Percentiles rank a stretch among this genome's conserved stretches.
Evolutionary conservation across 2,888 invertebrate species (phyloP).

Genomic region (Cacoxenus indagator): DNA sequence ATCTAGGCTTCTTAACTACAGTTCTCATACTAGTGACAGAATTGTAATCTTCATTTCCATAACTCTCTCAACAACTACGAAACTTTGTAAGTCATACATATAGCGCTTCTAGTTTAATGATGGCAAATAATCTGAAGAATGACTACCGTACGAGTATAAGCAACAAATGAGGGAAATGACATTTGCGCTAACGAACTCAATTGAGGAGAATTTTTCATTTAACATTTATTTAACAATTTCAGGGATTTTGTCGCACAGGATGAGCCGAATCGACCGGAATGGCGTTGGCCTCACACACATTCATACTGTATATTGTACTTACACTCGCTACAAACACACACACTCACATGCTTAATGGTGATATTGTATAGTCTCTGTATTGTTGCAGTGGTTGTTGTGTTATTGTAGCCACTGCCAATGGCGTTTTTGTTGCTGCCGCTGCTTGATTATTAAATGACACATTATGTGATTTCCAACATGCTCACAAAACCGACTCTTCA

Average conservation of each 20-base stretch:
- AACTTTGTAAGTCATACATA: neutral
- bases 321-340: slow-evolving; percentile 10
- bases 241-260: slow-evolving; percentile 35
- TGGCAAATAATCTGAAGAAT: neutral
- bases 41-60: too few relatives aligned
- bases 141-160: slow-evolving; percentile 16
- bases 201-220: slow-evolving; percentile 67
- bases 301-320: slow-evolving; percentile 17
- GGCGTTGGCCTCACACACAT: slow-evolving; percentile 50
- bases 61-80: too few relatives aligned
- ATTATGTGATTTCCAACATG: slow-evolving; percentile 66
- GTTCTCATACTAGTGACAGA: too few relatives aligned
- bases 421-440: slow-evolving; percentile 43
- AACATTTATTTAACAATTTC: slow-evolving; percentile 59
- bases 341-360: slow-evolving; percentile 56
- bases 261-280: slow-evolving; percentile 45
- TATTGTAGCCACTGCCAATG: slow-evolving; percentile 26
- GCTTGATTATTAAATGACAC: slow-evolving; percentile 68
- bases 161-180: slow-evolving; percentile 52
- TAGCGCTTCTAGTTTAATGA: slow-evolving; percentile 11
- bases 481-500: slow-evolving; percentile 34
- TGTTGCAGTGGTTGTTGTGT: slow-evolving; percentile 36
- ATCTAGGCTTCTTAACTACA: too few relatives aligned
- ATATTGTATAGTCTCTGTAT: slow-evolving; percentile 51
- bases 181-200: slow-evolving; percentile 69